phyloP scores from a whole-genome alignment of 23 tunicate genomes.

The Styela clava region DNA sequence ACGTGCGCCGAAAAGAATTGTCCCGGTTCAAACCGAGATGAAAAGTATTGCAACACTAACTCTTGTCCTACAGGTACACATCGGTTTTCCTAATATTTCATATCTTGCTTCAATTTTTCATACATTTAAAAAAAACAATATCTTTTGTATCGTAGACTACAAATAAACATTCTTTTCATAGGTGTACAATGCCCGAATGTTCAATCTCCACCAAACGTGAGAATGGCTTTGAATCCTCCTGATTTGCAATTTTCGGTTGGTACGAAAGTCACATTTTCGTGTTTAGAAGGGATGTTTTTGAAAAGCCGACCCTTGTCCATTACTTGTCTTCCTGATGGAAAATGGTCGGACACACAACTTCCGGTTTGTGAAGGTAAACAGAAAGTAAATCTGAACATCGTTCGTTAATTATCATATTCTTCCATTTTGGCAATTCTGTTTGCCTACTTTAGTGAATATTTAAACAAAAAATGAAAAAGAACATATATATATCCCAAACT shows the following conservation, averaged over 20 bases:
- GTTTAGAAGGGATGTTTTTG: constrained; percentile 1
- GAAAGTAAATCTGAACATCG: too few species aligned
- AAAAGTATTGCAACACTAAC: background rate
- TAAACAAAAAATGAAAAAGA: too few species aligned
- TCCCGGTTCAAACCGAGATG: background rate
- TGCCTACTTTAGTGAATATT: too few species aligned
- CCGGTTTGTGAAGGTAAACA: constrained; percentile 17
- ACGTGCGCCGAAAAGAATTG: constrained; percentile 17
- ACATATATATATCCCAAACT: too few species aligned
- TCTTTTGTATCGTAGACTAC: too few species aligned
- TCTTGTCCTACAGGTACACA: constrained; percentile 13
- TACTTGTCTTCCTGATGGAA: background rate
- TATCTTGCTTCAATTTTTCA: too few species aligned
- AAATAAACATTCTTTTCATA: too few species aligned
- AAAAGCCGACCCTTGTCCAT: background rate
- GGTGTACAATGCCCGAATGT: constrained; percentile 3
- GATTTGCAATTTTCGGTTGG: background rate
- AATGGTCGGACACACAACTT: background rate
- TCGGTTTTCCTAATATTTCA: too few species aligned
- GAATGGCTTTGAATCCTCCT: background rate
- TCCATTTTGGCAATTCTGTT: too few species aligned
- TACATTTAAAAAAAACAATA: too few species aligned
- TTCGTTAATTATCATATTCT: too few species aligned
- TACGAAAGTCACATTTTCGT: constrained; percentile 9
- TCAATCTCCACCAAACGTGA: background rate